Percentiles rank a stretch among this genome's conserved stretches.
These are phyloP conservation scores for Nemapogon koenigi DNA, from an alignment of 2,888 invertebrate species.

Conservation along the genomic window DNA sequence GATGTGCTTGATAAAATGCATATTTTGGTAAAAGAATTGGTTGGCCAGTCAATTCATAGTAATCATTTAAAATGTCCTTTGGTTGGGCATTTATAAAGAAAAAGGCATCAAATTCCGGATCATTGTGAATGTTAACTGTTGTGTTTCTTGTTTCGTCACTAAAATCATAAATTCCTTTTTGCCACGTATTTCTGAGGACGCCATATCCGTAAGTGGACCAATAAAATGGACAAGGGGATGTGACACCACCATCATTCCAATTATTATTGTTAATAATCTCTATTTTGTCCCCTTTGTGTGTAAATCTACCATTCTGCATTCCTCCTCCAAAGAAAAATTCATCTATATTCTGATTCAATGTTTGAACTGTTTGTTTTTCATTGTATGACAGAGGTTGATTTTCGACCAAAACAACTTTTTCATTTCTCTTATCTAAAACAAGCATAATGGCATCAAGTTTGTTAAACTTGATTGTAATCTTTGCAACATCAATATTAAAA, in stretches of 20 bases:
- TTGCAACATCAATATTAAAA: conserved; percentile 32
- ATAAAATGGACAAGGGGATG: conserved; percentile 50
- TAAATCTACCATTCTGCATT: conserved; percentile 53
- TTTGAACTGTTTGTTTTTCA: conserved; percentile 29
- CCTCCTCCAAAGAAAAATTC: conserved; percentile 53
- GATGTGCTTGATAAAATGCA: conserved; percentile 49
- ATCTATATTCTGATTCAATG: conserved; percentile 27
- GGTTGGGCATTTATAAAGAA: conserved; percentile 38
- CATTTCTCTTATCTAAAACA: conserved; percentile 33
- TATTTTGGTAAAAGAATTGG: conserved; percentile 49
- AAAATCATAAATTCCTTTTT: conserved; percentile 44
- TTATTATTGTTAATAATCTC: conserved; percentile 40
- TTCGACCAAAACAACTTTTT: conserved; percentile 39
- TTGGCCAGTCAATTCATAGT: conserved; percentile 46
- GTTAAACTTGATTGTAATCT: conserved; percentile 37
- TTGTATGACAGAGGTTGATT: conserved; percentile 29
- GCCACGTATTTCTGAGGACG: conserved; percentile 48
- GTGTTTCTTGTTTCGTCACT: conserved; percentile 23
- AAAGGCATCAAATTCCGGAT: conserved; percentile 40
- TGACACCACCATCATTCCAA: conserved; percentile 45
- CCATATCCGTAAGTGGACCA: conserved; percentile 52
- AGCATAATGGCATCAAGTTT: conserved; percentile 34
- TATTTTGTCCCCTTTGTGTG: conserved; percentile 44
- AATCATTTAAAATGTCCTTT: conserved; percentile 39
- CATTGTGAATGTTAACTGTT: conserved; percentile 30